A percentile compares a stretch with the other conserved stretches of the same genome.
phyloP scores from a whole-genome alignment of 1,140 invertebrate genomes.

The Hydropsyche tenuis region DNA sequence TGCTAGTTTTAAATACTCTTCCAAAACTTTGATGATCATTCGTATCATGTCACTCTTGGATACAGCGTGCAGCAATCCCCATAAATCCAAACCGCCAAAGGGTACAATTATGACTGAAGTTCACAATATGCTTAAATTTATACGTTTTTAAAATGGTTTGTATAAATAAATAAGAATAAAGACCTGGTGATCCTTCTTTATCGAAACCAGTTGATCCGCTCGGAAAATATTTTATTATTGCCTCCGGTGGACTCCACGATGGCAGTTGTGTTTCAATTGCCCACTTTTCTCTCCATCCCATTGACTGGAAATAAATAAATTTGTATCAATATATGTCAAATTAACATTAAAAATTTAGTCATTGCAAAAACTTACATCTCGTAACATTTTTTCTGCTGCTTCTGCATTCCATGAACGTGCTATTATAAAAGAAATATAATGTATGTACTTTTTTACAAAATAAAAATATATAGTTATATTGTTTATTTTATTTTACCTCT shows the following conservation, averaged over 20 bases:
- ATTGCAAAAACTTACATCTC: conserved; percentile 77
- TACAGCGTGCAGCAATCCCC: conserved; percentile 80
- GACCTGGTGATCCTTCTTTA: conserved; percentile 85
- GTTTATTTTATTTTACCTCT: conserved; percentile 66
- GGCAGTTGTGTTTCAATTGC: conserved; percentile 72
- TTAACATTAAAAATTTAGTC: too few species aligned
- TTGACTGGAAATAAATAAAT: conserved; percentile 64
- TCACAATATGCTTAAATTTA: neutral
- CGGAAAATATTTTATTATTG: conserved; percentile 75
- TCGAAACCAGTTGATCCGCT: conserved; percentile 80
- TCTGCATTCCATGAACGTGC: conserved; percentile 82
- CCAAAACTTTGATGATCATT: conserved; percentile 69
- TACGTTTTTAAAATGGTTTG: neutral
- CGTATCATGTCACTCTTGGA: conserved; percentile 76
- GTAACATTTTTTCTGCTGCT: conserved; percentile 85
- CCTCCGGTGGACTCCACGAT: conserved; percentile 75
- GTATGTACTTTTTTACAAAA: neutral
- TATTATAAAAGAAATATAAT: conserved; percentile 53
- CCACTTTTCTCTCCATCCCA: conserved; percentile 80
- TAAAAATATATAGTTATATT: neutral
- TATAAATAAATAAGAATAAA: conserved; percentile 44
- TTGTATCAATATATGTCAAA: neutral
- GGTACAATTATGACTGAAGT: conserved; percentile 73
- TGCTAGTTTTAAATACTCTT: conserved; percentile 67
- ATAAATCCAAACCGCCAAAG: conserved; percentile 76